Evolutionary conservation across 1,140 invertebrate species (phyloP).

Genomic region (Drosophila orena): DNA sequence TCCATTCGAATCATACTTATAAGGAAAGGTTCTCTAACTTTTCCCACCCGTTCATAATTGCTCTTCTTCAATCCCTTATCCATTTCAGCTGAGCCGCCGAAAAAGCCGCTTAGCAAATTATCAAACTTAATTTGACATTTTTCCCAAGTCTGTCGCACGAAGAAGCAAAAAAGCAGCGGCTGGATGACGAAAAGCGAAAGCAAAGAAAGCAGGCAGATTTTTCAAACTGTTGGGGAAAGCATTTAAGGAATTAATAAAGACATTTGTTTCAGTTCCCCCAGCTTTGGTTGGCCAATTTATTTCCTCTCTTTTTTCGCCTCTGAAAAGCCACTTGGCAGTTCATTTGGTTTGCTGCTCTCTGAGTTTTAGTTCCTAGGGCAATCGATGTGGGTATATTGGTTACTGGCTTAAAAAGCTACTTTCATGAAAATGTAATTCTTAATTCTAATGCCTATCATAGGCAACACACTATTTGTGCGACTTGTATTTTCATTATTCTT

Average conservation of each 20-base stretch:
- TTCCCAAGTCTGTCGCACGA: background rate
- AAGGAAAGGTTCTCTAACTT: background rate
- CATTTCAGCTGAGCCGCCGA: conserved; percentile 18
- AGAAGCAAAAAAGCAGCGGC: background rate
- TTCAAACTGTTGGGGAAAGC: background rate
- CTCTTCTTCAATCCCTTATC: background rate
- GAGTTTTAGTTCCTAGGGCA: background rate
- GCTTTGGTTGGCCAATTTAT: conserved; percentile 18
- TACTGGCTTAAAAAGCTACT: background rate
- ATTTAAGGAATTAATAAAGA: conserved; percentile 29
- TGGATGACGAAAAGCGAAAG: background rate
- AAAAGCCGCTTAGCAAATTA: conserved; percentile 44
- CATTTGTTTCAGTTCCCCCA: conserved; percentile 14
- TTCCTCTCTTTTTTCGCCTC: conserved; percentile 17
- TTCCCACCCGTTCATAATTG: background rate
- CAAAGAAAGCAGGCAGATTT: background rate
- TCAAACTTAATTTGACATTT: conserved; percentile 46
- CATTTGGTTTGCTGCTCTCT: conserved; percentile 26
- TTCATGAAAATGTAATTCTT: no score
- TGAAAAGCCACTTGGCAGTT: conserved; percentile 27
- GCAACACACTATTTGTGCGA: background rate
- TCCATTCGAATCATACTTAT: background rate
- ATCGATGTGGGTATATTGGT: background rate
- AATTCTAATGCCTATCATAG: no score
- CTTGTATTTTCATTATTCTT: background rate